Percentiles rank a stretch among this genome's conserved stretches.
phyloP scores from a whole-genome alignment of 1,140 invertebrate genomes.

The Anoplolepis gracilipes region DNA sequence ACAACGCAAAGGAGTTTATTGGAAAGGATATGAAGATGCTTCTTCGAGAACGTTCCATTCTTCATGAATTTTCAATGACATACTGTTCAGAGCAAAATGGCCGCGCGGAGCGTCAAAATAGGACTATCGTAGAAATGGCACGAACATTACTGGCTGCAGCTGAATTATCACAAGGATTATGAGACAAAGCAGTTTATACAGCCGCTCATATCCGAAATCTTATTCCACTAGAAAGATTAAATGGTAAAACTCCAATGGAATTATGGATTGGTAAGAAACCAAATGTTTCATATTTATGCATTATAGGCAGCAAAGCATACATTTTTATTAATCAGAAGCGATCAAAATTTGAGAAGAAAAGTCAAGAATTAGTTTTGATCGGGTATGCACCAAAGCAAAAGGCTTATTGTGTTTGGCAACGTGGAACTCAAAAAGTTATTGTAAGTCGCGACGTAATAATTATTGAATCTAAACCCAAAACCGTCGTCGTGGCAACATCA shows the following conservation, averaged over 20 bases:
- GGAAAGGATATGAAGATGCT: neutral
- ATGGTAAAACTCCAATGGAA: neutral
- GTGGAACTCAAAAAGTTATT: neutral
- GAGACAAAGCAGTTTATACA: neutral
- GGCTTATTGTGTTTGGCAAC: conserved; percentile 32
- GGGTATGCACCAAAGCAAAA: conserved; percentile 35
- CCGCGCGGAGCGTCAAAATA: neutral
- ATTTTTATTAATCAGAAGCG: neutral
- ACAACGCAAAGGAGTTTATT: conserved; percentile 1
- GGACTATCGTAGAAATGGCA: neutral
- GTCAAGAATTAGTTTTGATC: conserved; percentile 1
- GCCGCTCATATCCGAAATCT: neutral
- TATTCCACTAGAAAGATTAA: neutral
- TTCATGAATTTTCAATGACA: neutral
- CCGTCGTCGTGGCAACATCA: neutral
- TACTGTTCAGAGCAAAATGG: conserved; percentile 10
- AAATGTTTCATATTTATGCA: neutral
- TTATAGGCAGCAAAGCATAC: conserved; percentile 12
- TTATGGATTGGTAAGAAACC: neutral
- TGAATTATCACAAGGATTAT: neutral
- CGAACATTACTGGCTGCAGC: conserved; percentile 1
- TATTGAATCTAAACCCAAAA: conserved; percentile 5
- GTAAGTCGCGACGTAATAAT: conserved; percentile 7
- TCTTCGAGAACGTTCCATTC: neutral
- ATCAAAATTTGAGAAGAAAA: conserved; percentile 14